Evolutionary conservation across 2,797 vertebrate species (phyloP).

Genomic region (Chelon auratus): DNA sequence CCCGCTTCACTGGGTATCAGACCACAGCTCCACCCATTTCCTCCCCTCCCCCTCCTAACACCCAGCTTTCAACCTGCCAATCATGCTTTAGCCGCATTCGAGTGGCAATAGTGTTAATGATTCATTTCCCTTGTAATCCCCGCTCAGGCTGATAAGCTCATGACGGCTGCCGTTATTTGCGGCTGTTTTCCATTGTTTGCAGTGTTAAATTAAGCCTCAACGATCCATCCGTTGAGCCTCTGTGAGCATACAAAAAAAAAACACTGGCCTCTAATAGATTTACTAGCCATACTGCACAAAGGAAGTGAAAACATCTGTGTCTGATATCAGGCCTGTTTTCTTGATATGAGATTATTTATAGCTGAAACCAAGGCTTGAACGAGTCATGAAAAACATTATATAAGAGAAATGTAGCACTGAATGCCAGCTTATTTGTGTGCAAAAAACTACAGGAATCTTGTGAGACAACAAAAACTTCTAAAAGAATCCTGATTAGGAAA

Average conservation of each 20-base stretch:
- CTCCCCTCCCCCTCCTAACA: constrained; percentile 42
- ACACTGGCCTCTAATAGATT: constrained; percentile 76
- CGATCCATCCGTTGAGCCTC: constrained; percentile 77
- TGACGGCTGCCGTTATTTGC: constrained; percentile 77
- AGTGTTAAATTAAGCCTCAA: constrained; percentile 80
- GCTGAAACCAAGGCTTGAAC: not conserved
- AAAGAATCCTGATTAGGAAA: not conserved
- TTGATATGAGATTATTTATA: constrained; percentile 2
- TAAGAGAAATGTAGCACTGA: not conserved
- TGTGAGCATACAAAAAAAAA: constrained; percentile 51
- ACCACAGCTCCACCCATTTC: constrained; percentile 67
- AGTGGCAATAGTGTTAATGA: constrained; percentile 85
- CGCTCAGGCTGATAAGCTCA: constrained; percentile 81
- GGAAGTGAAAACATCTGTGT: constrained; percentile 57
- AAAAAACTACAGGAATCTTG: not conserved
- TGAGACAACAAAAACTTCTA: not conserved
- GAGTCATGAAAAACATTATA: not conserved
- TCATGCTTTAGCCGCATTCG: constrained; percentile 81
- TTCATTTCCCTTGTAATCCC: constrained; percentile 85
- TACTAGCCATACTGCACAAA: constrained; percentile 66
- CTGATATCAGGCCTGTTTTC: constrained; percentile 42
- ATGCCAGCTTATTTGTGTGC: not conserved
- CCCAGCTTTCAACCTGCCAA: constrained; percentile 78
- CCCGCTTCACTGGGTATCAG: constrained; percentile 69
- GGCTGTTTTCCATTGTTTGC: constrained; percentile 84